phyloP scores from a whole-genome alignment of 2,888 invertebrate genomes.

The Eupsilia transversa region DNA sequence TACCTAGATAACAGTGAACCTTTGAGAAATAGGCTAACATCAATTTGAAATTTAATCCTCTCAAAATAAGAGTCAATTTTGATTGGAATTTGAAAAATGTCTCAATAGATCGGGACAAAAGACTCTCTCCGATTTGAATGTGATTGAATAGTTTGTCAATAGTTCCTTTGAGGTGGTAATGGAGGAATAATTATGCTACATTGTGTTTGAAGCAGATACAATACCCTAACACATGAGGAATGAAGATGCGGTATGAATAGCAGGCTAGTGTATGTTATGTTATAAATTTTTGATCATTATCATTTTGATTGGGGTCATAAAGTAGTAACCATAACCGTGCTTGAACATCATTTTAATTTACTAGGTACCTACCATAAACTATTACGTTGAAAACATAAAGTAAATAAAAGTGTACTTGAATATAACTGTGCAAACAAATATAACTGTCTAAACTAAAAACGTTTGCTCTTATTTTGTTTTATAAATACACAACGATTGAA shows the following conservation, averaged over 20 bases:
- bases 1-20: constrained; percentile 70
- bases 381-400: neutral
- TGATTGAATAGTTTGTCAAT: constrained; percentile 72
- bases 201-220: constrained; percentile 21
- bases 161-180: constrained; percentile 52
- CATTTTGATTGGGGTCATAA: neutral
- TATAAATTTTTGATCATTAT: neutral
- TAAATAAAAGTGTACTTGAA: constrained; percentile 1
- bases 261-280: neutral
- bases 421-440: neutral
- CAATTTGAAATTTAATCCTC: constrained; percentile 60
- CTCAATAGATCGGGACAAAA: constrained; percentile 75
- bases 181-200: constrained; percentile 39
- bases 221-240: constrained; percentile 1
- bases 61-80: constrained; percentile 59
- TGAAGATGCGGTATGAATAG: neutral
- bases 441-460: neutral
- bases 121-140: constrained; percentile 82
- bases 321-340: neutral
- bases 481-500: neutral
- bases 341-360: neutral
- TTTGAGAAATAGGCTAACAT: constrained; percentile 18
- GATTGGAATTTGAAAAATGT: constrained; percentile 35
- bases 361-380: neutral
- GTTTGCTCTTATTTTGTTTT: neutral